These are phyloP conservation scores for Penelope pileata DNA, from an alignment of 2,113 vertebrate species.

Conservation along the genomic window DNA sequence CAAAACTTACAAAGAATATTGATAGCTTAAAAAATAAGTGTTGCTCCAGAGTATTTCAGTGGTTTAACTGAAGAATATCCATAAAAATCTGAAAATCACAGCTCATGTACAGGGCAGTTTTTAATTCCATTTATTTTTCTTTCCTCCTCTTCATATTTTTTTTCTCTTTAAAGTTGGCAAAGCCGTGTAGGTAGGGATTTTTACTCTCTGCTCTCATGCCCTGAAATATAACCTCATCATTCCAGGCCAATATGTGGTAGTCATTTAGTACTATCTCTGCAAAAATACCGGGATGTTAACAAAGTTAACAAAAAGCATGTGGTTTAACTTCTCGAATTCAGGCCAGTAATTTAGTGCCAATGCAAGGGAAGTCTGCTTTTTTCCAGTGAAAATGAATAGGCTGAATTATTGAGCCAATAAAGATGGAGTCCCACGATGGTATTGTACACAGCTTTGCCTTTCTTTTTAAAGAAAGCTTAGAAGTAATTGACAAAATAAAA, in stretches of 20 bases:
- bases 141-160: not conserved
- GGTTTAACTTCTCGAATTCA: not conserved
- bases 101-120: not conserved
- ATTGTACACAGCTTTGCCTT: not conserved
- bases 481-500: constrained; percentile 6
- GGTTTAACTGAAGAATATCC: not conserved
- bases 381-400: not conserved
- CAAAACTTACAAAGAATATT: not conserved
- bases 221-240: not conserved
- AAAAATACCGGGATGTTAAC: not conserved
- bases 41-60: not conserved
- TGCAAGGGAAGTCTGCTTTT: not conserved
- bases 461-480: not conserved
- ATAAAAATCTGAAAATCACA: not conserved
- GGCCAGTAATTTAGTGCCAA: not conserved
- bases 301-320: not conserved
- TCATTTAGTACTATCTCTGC: not conserved
- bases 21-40: not conserved
- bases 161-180: not conserved
- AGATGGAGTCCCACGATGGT: not conserved
- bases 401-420: not conserved
- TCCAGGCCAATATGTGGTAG: not conserved
- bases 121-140: not conserved
- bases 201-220: not conserved
- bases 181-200: not conserved